Evolutionary conservation across 2,113 vertebrate species (phyloP).

Genomic region (Hucho hucho): DNA sequence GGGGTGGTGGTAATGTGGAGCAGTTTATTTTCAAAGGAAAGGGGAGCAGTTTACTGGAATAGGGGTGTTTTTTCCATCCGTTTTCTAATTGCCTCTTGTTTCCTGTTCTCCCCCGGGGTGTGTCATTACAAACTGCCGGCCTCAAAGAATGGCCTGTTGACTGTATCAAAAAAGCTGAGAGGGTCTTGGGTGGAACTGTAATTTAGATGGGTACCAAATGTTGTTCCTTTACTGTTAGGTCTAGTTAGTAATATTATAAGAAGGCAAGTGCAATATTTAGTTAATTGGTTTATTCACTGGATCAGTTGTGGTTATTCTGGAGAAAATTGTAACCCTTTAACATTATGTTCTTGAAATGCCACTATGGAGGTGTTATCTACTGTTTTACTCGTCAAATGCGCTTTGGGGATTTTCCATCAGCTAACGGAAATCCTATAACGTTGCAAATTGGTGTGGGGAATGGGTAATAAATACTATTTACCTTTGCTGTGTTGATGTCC

Average conservation of each 20-base stretch:
- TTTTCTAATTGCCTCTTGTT: constrained; percentile 15
- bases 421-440: background rate
- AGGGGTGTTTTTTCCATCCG: background rate
- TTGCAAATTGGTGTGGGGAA: background rate
- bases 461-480: constrained; percentile 18
- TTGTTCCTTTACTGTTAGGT: background rate
- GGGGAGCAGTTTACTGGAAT: constrained; percentile 8
- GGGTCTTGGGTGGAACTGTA: background rate
- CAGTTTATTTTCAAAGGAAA: constrained; percentile 6
- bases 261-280: background rate
- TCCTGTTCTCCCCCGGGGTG: constrained; percentile 9
- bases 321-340: too few species aligned
- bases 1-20: background rate
- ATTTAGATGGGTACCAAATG: background rate
- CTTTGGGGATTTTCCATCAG: background rate
- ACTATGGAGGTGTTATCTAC: too few species aligned
- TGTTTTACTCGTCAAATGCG: too few species aligned
- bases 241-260: background rate
- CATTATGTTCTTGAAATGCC: too few species aligned
- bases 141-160: background rate
- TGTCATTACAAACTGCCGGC: background rate
- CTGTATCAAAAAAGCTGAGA: background rate
- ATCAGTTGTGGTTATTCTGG: background rate
- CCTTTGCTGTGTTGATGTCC: constrained; percentile 12
- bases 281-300: background rate